Evolutionary conservation across 1,140 invertebrate species (phyloP).

Genomic region (Elymnias hypermnestra): DNA sequence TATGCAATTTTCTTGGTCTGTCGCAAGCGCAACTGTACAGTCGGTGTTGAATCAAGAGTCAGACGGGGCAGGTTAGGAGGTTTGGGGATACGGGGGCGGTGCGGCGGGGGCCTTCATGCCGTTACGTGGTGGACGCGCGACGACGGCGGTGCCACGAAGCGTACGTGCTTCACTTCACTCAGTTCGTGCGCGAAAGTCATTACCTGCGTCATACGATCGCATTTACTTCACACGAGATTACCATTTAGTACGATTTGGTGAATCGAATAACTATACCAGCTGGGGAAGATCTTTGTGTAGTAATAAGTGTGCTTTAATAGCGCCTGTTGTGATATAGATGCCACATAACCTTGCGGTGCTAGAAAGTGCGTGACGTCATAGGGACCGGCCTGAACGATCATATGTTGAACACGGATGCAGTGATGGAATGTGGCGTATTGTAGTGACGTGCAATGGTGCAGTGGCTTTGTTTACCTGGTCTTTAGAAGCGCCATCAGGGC

Average conservation of each 20-base stretch:
- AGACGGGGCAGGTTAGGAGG: constrained; percentile 32
- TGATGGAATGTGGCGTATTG: constrained; percentile 72
- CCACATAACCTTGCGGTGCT: constrained; percentile 53
- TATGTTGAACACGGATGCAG: constrained; percentile 75
- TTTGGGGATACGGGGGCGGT: constrained; percentile 36
- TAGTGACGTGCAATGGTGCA: constrained; percentile 63
- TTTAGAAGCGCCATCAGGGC: constrained; percentile 49
- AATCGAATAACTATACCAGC: constrained; percentile 39
- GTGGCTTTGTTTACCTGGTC: constrained; percentile 55
- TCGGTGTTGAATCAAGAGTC: constrained; percentile 22
- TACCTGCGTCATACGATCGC: constrained; percentile 63
- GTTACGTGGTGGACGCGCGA: constrained; percentile 64
- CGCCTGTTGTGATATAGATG: constrained; percentile 21
- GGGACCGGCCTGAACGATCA: constrained; percentile 65
- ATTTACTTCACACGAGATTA: constrained; percentile 62
- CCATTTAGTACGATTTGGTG: constrained; percentile 34
- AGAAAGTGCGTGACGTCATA: constrained; percentile 72
- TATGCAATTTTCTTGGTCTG: constrained; percentile 2
- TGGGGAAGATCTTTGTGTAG: constrained; percentile 21
- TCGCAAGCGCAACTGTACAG: constrained; percentile 25
- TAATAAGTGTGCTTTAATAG: constrained; percentile 27
- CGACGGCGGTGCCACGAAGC: constrained; percentile 64
- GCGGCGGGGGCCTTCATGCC: constrained; percentile 58
- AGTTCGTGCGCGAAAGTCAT: constrained; percentile 74
- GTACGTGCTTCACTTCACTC: constrained; percentile 67